These are phyloP conservation scores for Rhynchotus rufescens DNA, from an alignment of 2,797 vertebrate genomes.

Conservation along the genomic window DNA sequence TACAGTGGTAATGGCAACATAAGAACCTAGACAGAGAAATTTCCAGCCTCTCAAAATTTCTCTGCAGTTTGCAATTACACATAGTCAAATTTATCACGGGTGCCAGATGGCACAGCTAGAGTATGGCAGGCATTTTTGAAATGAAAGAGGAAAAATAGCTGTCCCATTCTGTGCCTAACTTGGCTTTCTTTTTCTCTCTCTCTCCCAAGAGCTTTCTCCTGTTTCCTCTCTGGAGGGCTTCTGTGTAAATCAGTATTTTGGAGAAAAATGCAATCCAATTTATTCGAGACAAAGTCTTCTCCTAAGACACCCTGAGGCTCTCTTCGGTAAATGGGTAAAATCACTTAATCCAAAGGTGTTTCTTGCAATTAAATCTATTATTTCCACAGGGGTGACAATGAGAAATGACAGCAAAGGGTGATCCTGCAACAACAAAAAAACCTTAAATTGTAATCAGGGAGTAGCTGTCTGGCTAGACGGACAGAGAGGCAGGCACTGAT, in stretches of 20 bases:
- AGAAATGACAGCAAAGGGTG: neutral
- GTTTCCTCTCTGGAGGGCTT: slow-evolving; percentile 1
- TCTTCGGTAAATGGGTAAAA: neutral
- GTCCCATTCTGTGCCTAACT: slow-evolving; percentile 18
- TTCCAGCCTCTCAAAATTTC: slow-evolving; percentile 67
- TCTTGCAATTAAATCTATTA: neutral
- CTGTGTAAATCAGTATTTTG: neutral
- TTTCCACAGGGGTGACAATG: neutral
- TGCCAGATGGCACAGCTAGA: slow-evolving; percentile 68
- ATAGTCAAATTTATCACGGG: slow-evolving; percentile 60
- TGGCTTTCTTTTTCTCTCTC: slow-evolving; percentile 44
- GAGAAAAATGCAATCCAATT: neutral
- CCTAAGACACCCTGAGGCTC: neutral
- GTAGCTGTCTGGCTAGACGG: neutral
- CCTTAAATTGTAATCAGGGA: neutral
- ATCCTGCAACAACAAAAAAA: neutral
- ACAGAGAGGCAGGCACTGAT: neutral
- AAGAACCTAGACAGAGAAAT: slow-evolving; percentile 59
- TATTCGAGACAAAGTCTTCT: neutral
- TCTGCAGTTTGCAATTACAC: slow-evolving; percentile 69
- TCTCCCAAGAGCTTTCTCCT: slow-evolving; percentile 36
- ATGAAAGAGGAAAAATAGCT: slow-evolving; percentile 68
- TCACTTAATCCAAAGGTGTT: neutral
- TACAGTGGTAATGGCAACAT: slow-evolving; percentile 47
- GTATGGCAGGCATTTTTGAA: slow-evolving; percentile 56